Evolutionary conservation across 2,888 invertebrate genomes (phyloP).

Genomic region (Drymonia ruficornis): DNA sequence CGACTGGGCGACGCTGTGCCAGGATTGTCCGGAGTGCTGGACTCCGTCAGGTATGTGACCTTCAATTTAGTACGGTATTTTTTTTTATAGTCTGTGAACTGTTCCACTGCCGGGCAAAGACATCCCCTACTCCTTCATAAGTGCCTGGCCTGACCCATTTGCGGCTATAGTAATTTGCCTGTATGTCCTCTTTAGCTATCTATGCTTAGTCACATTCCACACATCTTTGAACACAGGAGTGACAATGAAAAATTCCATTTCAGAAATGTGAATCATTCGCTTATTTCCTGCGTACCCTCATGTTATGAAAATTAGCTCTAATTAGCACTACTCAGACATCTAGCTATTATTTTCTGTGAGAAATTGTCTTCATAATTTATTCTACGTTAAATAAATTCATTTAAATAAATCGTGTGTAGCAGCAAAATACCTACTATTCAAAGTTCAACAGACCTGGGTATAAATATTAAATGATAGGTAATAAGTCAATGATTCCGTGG

Average conservation of each 20-base stretch:
- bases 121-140: too few species aligned
- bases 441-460: slow-evolving; percentile 3
- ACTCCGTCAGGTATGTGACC: slow-evolving; percentile 84
- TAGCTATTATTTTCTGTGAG: not conserved
- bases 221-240: too few species aligned
- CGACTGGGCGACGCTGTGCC: slow-evolving; percentile 87
- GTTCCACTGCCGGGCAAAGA: too few species aligned
- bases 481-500: too few species aligned
- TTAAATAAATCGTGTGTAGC: too few species aligned
- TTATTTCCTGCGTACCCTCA: slow-evolving; percentile 21
- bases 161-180: too few species aligned
- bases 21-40: slow-evolving; percentile 87
- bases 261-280: slow-evolving; percentile 12
- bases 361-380: not conserved
- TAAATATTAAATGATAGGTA: too few species aligned
- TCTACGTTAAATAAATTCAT: not conserved
- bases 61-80: too few species aligned
- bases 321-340: not conserved
- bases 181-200: too few species aligned
- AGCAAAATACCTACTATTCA: not conserved
- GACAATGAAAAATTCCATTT: slow-evolving; percentile 8
- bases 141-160: too few species aligned
- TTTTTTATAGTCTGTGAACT: too few species aligned
- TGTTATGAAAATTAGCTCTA: slow-evolving; percentile 2
- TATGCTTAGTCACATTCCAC: too few species aligned